Conservation (phyloP, 2,888 invertebrate genomes). For the Brachypterus glaber region DNA sequence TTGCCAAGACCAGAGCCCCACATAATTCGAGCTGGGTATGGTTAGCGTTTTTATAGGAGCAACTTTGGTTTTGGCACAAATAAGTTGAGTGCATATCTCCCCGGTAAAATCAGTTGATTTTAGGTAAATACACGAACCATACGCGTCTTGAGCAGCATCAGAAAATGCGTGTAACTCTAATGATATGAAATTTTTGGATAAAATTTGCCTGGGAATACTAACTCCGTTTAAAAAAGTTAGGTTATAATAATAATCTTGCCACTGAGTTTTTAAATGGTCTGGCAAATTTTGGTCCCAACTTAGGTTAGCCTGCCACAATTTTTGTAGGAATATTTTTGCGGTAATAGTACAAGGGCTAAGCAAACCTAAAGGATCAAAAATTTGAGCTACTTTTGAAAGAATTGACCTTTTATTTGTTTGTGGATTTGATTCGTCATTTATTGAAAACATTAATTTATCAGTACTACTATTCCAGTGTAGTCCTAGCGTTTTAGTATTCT, state of each 20-base stretch:
- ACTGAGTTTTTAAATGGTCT: constrained; percentile 3
- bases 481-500: constrained; percentile 7
- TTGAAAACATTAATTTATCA: too few relatives aligned
- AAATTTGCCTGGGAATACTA: constrained; percentile 8
- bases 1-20: constrained; percentile 13
- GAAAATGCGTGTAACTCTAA: constrained; percentile 15
- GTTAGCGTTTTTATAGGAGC: constrained; percentile 14
- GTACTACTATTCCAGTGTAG: constrained; percentile 6
- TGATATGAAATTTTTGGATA: background rate
- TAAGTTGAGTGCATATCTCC: constrained; percentile 6
- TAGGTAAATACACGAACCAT: constrained; percentile 15
- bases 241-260: constrained; percentile 5
- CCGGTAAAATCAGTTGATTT: constrained; percentile 3
- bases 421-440: too few relatives aligned
- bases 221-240: constrained; percentile 1
- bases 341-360: constrained; percentile 8
- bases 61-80: constrained; percentile 13
- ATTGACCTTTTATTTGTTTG: constrained; percentile 2
- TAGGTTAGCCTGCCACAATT: constrained; percentile 11
- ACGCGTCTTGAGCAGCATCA: constrained; percentile 12
- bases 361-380: constrained; percentile 15
- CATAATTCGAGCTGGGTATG: constrained; percentile 17
- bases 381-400: constrained; percentile 12
- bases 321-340: constrained; percentile 14
- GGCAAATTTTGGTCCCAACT: constrained; percentile 12